Percentiles rank a stretch among this genome's conserved stretches.
phyloP scores from a whole-genome alignment of 2,113 vertebrate genomes.

The Bos taurus region ARS-UCD2.0 NC_037357.1:85581001-85581500 shows the following conservation, averaged over 20 bases:
- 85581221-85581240: not conserved
- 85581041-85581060: too few relatives aligned
- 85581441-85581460: slow-evolving; percentile 1
- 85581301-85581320: not conserved
- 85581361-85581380: not conserved
- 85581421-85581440: not conserved
- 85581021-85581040: too few relatives aligned
- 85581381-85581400: not conserved
- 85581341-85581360: not conserved
- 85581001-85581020: too few relatives aligned
- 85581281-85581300: not conserved
- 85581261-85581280: not conserved
- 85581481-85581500: not conserved
- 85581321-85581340: not conserved
- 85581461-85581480: not conserved
- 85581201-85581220: not conserved
- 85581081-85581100: too few relatives aligned
- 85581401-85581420: not conserved
- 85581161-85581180: not conserved
- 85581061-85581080: too few relatives aligned
- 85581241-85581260: not conserved
- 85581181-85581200: not conserved
- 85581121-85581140: not conserved
- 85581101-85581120: too few relatives aligned
- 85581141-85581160: not conserved